These are phyloP conservation scores for Drosophila repletoides DNA, from an alignment of 1,140 invertebrate genomes.

Conservation along the genomic window DNA sequence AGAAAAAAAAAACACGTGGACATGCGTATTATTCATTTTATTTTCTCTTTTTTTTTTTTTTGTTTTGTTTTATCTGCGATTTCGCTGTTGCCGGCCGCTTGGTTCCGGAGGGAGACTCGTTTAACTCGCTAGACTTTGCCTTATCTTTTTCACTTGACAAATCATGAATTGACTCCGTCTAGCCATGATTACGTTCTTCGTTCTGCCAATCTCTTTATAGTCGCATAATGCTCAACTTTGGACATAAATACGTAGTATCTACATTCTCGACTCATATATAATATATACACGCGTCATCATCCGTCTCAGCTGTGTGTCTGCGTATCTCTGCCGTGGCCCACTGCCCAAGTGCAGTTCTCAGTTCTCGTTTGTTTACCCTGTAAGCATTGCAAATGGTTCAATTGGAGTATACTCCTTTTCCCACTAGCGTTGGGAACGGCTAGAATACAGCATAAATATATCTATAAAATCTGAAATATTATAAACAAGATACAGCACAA, in stretches of 20 bases:
- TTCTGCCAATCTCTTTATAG: background rate
- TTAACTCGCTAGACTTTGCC: slow-evolving; percentile 5
- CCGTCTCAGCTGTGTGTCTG: background rate
- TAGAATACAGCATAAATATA: no score
- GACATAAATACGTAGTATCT: background rate
- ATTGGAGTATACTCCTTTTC: no score
- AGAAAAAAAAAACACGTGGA: slow-evolving; percentile 44
- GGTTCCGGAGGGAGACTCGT: background rate
- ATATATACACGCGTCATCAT: background rate
- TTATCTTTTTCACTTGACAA: slow-evolving; percentile 17
- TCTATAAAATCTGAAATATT: no score
- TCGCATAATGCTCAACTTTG: background rate
- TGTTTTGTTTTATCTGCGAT: background rate
- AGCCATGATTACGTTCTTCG: slow-evolving; percentile 21
- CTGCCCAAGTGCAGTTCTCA: slow-evolving; percentile 22
- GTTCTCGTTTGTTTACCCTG: no score
- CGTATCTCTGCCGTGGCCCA: slow-evolving; percentile 10
- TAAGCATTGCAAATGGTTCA: no score
- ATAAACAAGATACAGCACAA: no score
- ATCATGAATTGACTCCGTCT: slow-evolving; percentile 26
- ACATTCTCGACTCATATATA: background rate
- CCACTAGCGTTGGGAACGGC: no score
- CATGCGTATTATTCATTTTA: background rate
- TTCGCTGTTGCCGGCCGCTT: slow-evolving; percentile 3
- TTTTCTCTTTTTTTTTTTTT: background rate